phyloP scores from a whole-genome alignment of 2,113 vertebrate genomes.

The Pachycephala philippinensis region DNA sequence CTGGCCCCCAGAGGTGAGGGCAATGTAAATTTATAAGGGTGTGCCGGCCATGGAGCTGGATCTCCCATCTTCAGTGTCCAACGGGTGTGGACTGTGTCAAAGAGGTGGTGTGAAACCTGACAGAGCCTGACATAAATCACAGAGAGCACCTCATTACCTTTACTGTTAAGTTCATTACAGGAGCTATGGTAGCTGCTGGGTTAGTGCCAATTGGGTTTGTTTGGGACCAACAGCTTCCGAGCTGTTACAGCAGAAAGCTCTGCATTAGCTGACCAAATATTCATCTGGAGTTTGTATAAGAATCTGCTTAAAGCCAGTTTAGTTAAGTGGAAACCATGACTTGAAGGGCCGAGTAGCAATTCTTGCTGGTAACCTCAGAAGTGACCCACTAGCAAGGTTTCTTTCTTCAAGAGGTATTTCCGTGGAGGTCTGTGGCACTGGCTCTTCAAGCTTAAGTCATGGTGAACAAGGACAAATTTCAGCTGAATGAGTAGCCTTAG shows the following conservation, averaged over 20 bases:
- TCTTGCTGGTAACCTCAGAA: not conserved
- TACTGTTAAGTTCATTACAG: not conserved
- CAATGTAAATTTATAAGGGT: not conserved
- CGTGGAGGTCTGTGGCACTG: not conserved
- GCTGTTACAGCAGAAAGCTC: not conserved
- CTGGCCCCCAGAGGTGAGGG: not conserved
- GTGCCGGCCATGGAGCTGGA: not conserved
- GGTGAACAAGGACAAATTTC: rapidly evolving
- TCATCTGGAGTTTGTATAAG: not conserved
- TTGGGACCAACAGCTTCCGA: not conserved
- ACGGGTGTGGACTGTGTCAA: no score
- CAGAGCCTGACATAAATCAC: not conserved
- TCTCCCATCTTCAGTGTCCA: not conserved
- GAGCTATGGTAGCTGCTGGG: not conserved
- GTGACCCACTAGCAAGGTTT: not conserved
- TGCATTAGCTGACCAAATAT: not conserved
- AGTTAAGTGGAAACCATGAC: not conserved
- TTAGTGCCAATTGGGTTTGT: not conserved
- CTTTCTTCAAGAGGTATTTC: not conserved
- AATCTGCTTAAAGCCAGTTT: not conserved
- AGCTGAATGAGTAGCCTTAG: not conserved
- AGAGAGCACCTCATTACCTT: not conserved
- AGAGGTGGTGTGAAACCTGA: not conserved
- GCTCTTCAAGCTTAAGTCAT: not conserved
- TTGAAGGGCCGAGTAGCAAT: not conserved